Evolutionary conservation across 2,113 vertebrate genomes (phyloP), one percentile per base, ranked within the genome.

Genomic region (Xiphophorus couchianus): DNA sequence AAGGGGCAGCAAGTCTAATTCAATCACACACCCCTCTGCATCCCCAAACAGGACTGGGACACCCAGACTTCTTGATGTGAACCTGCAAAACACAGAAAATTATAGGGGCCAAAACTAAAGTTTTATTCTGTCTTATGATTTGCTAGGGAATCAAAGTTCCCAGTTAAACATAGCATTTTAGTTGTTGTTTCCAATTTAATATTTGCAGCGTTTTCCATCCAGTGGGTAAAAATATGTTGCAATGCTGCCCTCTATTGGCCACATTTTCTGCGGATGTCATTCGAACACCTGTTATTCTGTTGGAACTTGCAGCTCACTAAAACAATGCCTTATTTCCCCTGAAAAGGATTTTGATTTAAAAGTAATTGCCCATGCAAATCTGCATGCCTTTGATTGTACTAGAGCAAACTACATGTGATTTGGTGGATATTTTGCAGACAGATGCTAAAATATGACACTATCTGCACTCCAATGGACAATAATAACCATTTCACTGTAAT

Each of bases 221-320:
- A 60, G 31, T 15, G 17, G 0, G 13, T 13, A 8, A 19, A 30
- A 15, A 33, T 27, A 3, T 35, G 6, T 28, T n/a, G 29, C 62
- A 28, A 37, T 27, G 25, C 42, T 58, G 72, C 44, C 61, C 44
- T 30, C 72, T 66, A 10, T 2, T 66, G 72, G 71, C 35, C 62
- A 74, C 3, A n/a, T 27, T 10, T 58, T 58, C 19, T 54, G 48
- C 15, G 6, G 48, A 5, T 7, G 48, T 22, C 48, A 25, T 6
- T 54, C 4, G 17, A 54, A 22, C 19, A 54, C 7, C 48, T 54
- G 19, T 19, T 19, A 54, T 19, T 54, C 19, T 19, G 2, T n/a
- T 10, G 51, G 51, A 25, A 58, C 22, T n/a, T n/a, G 51, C 51
- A n/a, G 8, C 17, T 58, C 3, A 2, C 2, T n/a, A 25, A 58